Base-by-base conservation (phyloP, 2,113 vertebrate species). In the Pteronura brasiliensis region DNA sequence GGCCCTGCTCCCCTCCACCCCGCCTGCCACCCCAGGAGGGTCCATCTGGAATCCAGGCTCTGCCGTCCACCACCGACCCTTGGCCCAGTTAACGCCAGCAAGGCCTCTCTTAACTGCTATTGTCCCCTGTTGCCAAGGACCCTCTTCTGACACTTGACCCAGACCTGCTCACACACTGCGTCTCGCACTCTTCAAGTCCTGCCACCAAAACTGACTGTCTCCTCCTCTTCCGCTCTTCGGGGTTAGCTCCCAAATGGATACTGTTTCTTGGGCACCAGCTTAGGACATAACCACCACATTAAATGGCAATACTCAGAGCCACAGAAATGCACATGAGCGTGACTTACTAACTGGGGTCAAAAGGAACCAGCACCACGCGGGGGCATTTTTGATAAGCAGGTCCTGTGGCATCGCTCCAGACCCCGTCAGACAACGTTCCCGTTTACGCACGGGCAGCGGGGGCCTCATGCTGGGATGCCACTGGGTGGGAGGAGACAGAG, bases 11-110 rank as follows among this genome's bases (percentile, higher is more conserved):
- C 42, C n/a, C 20, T 21, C 7, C 7, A 44, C 55, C 52, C 55
- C 20, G 11, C 47, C 55, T 1, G 0, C 65, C 7, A 10, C 65
- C 65, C 6, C 6, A 23, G 20, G 52, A 25, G 3, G 2, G n/a
- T 14, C 20, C 55, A 52, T 14, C 52, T 90, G 59, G 47, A 59
- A n/a, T 27, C 15, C 76, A 47, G 0, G 1, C 52, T 59, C 88
- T 44, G 47, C 69, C 6, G 0, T 18, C 52, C 18, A 39, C 44
- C 11, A 20, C 31, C 1, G 4, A 47, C 3, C 39, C 39, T 4
- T 4, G 21, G 61, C 44, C 42, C 59, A 31, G 44, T 18, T 14
- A 23, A 67, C 18, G 21, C 25, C 13, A 82, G 23, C 36, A 21
- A 52, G 63, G 44, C n/a, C 34, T 76, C 21, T 74, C n/a, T 25